Evolutionary conservation across 2,113 vertebrate species (phyloP).

Genomic region (Stegostoma tigrinum): DNA sequence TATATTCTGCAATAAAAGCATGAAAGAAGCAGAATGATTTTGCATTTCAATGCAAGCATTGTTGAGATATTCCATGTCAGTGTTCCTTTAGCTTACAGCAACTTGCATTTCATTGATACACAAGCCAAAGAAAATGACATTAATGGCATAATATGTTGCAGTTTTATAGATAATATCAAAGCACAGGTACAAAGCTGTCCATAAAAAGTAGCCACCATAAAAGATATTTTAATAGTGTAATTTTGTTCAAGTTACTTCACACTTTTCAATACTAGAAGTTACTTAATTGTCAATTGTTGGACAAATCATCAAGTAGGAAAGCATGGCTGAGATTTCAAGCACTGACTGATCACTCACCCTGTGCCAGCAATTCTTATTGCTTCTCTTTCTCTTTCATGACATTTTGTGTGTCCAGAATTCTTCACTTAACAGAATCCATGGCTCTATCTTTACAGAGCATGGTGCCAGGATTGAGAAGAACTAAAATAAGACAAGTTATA

Average conservation of each 20-base stretch:
- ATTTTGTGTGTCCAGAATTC: not conserved
- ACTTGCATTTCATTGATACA: not conserved
- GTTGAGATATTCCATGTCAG: not conserved
- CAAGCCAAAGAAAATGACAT: not conserved
- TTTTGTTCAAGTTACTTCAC: not conserved
- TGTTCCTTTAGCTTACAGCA: not conserved
- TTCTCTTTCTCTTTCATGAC: not conserved
- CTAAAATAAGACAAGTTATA: not conserved
- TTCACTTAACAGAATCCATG: not conserved
- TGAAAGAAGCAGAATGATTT: not conserved
- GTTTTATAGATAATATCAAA: not conserved
- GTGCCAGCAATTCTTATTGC: not conserved
- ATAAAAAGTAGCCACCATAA: not conserved
- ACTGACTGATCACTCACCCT: not conserved
- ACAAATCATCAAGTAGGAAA: not conserved
- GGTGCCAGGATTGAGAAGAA: not conserved
- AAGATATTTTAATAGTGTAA: not conserved
- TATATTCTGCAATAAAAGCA: not conserved
- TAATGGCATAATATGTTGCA: not conserved
- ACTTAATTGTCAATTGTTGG: slow-evolving; percentile 3
- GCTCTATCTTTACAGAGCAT: not conserved
- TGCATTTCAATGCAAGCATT: not conserved
- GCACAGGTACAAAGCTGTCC: not conserved
- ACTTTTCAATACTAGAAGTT: not conserved
- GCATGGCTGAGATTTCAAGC: not conserved